Evolutionary conservation across 2,113 vertebrate genomes (phyloP).

Genomic region (Gobius niger): DNA sequence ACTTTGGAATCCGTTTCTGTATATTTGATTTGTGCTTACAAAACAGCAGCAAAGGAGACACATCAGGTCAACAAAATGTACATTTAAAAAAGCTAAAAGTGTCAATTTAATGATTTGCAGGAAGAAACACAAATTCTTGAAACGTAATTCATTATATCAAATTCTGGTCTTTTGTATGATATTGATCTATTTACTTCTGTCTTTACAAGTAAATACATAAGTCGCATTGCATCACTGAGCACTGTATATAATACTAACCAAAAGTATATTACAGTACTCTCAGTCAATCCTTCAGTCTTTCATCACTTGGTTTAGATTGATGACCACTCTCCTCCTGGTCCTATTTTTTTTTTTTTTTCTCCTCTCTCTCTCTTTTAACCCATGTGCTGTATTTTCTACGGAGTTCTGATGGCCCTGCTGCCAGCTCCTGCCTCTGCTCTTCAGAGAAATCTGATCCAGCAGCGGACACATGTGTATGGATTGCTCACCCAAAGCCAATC

Average conservation of each 20-base stretch:
- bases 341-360: slow-evolving; percentile 11
- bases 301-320: slow-evolving; percentile 53
- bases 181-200: background rate
- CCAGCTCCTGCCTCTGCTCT: slow-evolving; percentile 34
- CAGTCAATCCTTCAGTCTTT: slow-evolving; percentile 24
- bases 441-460: slow-evolving; percentile 64
- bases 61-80: too few relatives aligned
- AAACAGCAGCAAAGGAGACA: too few relatives aligned
- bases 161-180: background rate
- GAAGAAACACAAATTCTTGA: background rate
- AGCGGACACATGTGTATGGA: slow-evolving; percentile 69
- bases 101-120: too few relatives aligned
- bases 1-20: too few relatives aligned
- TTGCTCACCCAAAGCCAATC: slow-evolving; percentile 67
- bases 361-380: slow-evolving; percentile 27
- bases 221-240: background rate
- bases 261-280: background rate
- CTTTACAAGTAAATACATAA: too few relatives aligned
- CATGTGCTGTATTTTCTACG: slow-evolving; percentile 51
- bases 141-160: background rate
- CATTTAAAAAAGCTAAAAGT: too few relatives aligned
- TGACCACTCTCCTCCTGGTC: slow-evolving; percentile 20
- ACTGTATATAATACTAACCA: background rate
- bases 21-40: too few relatives aligned
- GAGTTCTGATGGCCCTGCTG: slow-evolving; percentile 60